Conservation (phyloP, 2,797 vertebrate genomes). For the Xerus rutilus region DNA sequence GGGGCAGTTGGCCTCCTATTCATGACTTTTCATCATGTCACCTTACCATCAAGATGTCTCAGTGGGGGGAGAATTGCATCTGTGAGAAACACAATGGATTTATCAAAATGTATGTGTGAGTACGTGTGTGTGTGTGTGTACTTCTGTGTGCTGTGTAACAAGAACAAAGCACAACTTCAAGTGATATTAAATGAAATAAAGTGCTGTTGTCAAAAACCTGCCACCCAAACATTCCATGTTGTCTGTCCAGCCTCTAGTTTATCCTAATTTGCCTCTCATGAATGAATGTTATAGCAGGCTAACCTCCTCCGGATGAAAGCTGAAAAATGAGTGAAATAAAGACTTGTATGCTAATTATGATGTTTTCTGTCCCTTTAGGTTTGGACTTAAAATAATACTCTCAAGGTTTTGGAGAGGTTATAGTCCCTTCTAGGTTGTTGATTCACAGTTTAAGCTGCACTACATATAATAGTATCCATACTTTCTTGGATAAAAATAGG, state of each 20-base stretch:
- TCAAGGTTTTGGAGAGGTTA: not conserved
- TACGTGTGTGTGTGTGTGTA: not conserved
- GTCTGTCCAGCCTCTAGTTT: not conserved
- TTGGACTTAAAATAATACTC: not conserved
- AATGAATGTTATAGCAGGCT: not conserved
- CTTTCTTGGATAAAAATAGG: conserved; percentile 68
- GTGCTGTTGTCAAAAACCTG: not conserved
- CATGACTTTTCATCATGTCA: not conserved
- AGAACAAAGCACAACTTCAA: not conserved
- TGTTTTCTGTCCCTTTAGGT: not conserved
- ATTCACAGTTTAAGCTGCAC: not conserved
- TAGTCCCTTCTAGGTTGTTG: not conserved
- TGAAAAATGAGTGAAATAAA: not conserved
- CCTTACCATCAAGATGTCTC: not conserved
- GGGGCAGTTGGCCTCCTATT: not conserved
- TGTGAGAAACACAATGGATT: not conserved
- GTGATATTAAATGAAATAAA: not conserved
- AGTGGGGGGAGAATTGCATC: not conserved
- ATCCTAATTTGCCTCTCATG: not conserved
- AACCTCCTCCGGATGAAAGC: not conserved
- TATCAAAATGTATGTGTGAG: not conserved
- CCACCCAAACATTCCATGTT: not conserved
- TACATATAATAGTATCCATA: conserved; percentile 1
- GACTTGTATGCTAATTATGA: not conserved
- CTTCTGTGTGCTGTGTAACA: not conserved